Base-by-base conservation (phyloP, 2,888 invertebrate genomes). In the Galeopsomyia nigrocyanea region DNA sequence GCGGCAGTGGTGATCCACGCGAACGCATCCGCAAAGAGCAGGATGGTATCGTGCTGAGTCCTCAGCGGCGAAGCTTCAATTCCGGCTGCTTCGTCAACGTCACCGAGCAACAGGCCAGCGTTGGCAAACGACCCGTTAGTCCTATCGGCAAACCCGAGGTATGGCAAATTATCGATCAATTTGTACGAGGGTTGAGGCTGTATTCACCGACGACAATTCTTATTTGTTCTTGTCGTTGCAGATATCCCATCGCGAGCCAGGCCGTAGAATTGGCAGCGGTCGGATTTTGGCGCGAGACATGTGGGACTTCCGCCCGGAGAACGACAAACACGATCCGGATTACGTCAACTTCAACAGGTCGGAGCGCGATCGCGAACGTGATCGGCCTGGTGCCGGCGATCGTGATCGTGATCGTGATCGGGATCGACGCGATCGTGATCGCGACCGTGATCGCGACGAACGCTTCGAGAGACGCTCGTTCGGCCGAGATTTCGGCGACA, bases 1-100 rank as follows among this genome's bases (percentile, higher is more conserved):
- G 88, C 55, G 90, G 92, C 16, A 88, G 91, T 13, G 88, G 88
- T 13, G 93, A 93, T 84, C 93, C 92, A 5, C 90, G 93, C 75
- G 94, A 94, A 84, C 91, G 94, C 62, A 89, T 94, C 64, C 92
- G 93, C 77, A 94, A 94, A 85, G 94, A 94, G 86, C 92, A 92
- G 84, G 94, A 94, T 86, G 93, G 93, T 64, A 94, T 95, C 79
- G 93, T 95, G 78, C 88, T 96, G 80, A 94, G 95, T 78, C 96
- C 95, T 65, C 95, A 95, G 86, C 90, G 95, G 14, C 90, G 95
- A 77, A 94, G 94, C 81, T 95, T 95, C 88, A 94, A 94, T 80
- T 93, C 94, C 16, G 95, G 95, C 70, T 96, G 96, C 87, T 95
- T 93, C 79, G 94, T 95, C 69, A 86, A 86, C 57, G 81, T 84